Evolutionary conservation across 2,888 invertebrate species (phyloP).

Genomic region (Sylvicola cinctus): DNA sequence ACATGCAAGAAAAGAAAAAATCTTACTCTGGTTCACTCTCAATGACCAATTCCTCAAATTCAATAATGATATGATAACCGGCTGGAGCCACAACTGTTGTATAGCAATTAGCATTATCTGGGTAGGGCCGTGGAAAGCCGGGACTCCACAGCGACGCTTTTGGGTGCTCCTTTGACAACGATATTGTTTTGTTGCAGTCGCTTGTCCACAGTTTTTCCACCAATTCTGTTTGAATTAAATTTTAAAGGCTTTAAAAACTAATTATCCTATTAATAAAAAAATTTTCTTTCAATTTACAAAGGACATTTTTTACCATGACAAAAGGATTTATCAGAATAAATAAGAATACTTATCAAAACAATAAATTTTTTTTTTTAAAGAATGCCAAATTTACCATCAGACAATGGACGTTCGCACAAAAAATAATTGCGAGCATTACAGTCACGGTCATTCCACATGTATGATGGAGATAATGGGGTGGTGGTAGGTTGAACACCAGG

Average conservation of each 20-base stretch:
- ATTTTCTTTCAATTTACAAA: too few species aligned
- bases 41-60: conserved; percentile 55
- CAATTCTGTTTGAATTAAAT: conserved; percentile 23
- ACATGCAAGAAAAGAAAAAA: too few species aligned
- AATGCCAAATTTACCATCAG: conserved; percentile 35
- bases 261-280: too few species aligned
- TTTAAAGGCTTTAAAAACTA: background rate
- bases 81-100: conserved; percentile 46
- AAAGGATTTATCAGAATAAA: too few species aligned
- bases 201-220: conserved; percentile 26
- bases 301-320: too few species aligned
- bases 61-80: conserved; percentile 45
- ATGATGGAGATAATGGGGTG: conserved; percentile 30
- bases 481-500: conserved; percentile 17
- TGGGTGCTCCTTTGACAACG: conserved; percentile 40
- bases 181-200: conserved; percentile 47
- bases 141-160: conserved; percentile 55
- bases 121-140: conserved; percentile 58
- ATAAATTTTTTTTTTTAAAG: too few species aligned
- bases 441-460: conserved; percentile 67
- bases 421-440: conserved; percentile 53
- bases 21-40: conserved; percentile 59
- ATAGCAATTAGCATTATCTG: conserved; percentile 52
- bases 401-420: conserved; percentile 49
- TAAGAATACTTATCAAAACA: too few species aligned